Evolutionary conservation across 2,888 invertebrate species (phyloP).

Genomic region (Chrysolina americana): DNA sequence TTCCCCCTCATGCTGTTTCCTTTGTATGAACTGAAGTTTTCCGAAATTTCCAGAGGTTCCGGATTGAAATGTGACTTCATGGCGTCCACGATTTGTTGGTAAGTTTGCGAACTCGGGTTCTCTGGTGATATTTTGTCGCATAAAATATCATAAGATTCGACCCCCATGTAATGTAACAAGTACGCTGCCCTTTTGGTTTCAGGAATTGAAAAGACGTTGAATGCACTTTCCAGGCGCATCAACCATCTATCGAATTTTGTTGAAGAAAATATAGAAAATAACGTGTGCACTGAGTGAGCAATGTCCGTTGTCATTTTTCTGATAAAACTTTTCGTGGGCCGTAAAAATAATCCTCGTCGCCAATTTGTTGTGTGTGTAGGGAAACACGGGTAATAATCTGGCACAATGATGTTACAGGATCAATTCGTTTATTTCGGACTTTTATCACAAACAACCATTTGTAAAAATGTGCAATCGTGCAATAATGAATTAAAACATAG

Average conservation of each 20-base stretch:
- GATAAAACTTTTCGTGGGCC: background rate
- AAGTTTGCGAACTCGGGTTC: conserved; percentile 20
- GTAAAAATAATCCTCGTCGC: background rate
- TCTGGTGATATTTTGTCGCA: conserved; percentile 46
- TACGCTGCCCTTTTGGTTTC: conserved; percentile 20
- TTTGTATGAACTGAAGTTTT: conserved; percentile 53
- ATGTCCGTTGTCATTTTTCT: background rate
- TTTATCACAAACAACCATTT: no score
- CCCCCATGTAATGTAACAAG: conserved; percentile 41
- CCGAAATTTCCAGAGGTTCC: conserved; percentile 35
- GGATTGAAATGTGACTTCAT: background rate
- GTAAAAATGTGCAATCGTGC: no score
- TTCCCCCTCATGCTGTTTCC: conserved; percentile 52
- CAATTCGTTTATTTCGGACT: no score
- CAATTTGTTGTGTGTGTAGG: conserved; percentile 6
- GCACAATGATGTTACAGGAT: no score
- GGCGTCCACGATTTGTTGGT: conserved; percentile 25
- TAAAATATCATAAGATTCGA: conserved; percentile 35
- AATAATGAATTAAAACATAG: no score
- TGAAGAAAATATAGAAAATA: conserved; percentile 32
- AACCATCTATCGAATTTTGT: conserved; percentile 35
- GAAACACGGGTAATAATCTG: no score
- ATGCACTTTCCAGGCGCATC: conserved; percentile 40
- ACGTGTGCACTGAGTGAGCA: conserved; percentile 21
- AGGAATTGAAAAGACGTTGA: conserved; percentile 35